phyloP scores from a whole-genome alignment of 1,140 invertebrate species.

The Trichoplusia ni region DNA sequence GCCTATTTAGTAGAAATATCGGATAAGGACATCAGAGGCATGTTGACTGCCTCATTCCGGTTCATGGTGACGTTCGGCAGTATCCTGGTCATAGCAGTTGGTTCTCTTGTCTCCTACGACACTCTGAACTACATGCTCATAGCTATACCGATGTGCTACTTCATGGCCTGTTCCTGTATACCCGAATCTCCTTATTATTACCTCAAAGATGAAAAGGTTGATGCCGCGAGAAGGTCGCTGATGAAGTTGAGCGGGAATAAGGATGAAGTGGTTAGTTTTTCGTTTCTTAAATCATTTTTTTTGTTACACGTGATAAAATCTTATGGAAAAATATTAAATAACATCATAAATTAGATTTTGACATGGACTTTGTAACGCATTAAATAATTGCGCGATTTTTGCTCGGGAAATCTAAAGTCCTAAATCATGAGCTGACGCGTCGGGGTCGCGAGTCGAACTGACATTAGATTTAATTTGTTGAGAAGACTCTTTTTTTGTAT shows the following conservation, averaged over 20 bases:
- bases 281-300: no score
- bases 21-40: slow-evolving; percentile 83
- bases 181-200: slow-evolving; percentile 89
- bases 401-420: no score
- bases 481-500: no score
- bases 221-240: slow-evolving; percentile 56
- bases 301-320: no score
- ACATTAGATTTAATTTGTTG: no score
- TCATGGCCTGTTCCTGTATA: slow-evolving; percentile 83
- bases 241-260: slow-evolving; percentile 49
- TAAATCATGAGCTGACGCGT: no score
- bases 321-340: no score
- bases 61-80: slow-evolving; percentile 84
- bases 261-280: slow-evolving; percentile 43
- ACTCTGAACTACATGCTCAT: slow-evolving; percentile 65
- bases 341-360: no score
- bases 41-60: slow-evolving; percentile 83
- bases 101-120: slow-evolving; percentile 75
- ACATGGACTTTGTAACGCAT: no score
- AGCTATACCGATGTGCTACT: slow-evolving; percentile 74
- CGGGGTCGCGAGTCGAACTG: no score
- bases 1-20: slow-evolving; percentile 86
- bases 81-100: slow-evolving; percentile 74
- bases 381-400: no score
- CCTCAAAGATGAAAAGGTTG: slow-evolving; percentile 76